Evolutionary conservation across 2,113 vertebrate genomes (phyloP).

Genomic region (Petrocephalus zakoni): DNA sequence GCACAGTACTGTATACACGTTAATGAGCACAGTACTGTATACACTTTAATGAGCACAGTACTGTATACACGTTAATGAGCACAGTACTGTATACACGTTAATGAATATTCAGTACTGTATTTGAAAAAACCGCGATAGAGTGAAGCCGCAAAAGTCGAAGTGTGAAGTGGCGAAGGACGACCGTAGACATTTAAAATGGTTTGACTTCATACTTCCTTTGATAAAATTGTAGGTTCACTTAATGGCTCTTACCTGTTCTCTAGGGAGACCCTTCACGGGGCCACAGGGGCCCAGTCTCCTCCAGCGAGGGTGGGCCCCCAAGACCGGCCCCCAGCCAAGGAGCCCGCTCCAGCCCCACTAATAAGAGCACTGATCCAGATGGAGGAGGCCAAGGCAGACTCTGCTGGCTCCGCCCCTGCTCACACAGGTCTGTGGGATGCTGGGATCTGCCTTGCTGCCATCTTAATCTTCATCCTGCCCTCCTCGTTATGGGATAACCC

Average conservation of each 20-base stretch:
- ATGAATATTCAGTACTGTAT: too few relatives aligned
- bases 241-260: not conserved
- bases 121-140: too few relatives aligned
- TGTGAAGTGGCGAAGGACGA: too few relatives aligned
- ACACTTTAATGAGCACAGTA: too few relatives aligned
- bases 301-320: constrained; percentile 46
- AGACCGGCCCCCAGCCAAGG: constrained; percentile 22
- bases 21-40: too few relatives aligned
- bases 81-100: too few relatives aligned
- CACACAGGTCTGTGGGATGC: not conserved
- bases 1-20: too few relatives aligned
- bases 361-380: constrained; percentile 83
- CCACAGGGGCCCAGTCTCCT: constrained; percentile 31
- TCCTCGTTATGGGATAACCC: not conserved
- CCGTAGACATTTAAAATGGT: not conserved
- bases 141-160: too few relatives aligned
- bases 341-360: constrained; percentile 65
- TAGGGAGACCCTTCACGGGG: not conserved
- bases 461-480: not conserved
- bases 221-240: not conserved
- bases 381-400: constrained; percentile 63
- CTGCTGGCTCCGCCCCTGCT: constrained; percentile 29
- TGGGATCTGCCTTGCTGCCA: not conserved
- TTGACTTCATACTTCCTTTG: not conserved
- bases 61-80: too few relatives aligned